Evolutionary conservation across 2,797 vertebrate genomes (phyloP).

Genomic region (Gymnodraco acuticeps): DNA sequence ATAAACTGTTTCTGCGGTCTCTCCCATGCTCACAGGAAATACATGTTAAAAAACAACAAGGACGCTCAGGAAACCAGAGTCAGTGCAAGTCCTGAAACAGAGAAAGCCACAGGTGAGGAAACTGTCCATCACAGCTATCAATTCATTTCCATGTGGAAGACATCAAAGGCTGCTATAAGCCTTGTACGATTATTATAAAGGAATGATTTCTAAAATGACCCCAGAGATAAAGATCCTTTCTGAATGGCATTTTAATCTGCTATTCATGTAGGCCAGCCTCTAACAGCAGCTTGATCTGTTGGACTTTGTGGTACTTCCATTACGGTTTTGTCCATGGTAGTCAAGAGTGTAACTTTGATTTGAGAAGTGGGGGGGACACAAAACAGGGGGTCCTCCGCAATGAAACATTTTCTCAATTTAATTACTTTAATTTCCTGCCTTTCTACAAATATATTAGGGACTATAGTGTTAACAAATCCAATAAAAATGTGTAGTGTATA

Average conservation of each 20-base stretch:
- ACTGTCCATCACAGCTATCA: not conserved
- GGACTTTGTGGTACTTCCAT: not conserved
- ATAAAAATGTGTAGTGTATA: too few species aligned
- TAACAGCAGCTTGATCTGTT: not conserved
- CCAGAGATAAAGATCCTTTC: not conserved
- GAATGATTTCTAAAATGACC: not conserved
- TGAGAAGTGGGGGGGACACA: too few species aligned
- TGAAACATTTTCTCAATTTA: too few species aligned
- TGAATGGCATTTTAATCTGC: not conserved
- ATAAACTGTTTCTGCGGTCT: constrained; percentile 60
- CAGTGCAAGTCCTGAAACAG: not conserved
- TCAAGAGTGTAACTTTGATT: too few species aligned
- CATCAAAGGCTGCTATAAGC: not conserved
- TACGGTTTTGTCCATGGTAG: not conserved
- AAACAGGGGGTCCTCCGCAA: too few species aligned
- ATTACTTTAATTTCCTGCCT: too few species aligned
- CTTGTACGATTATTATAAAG: not conserved
- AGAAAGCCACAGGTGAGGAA: not conserved
- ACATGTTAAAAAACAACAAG: constrained; percentile 38
- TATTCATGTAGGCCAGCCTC: not conserved
- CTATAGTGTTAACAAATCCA: too few species aligned
- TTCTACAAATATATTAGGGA: too few species aligned
- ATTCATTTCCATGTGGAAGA: not conserved
- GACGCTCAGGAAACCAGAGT: not conserved
- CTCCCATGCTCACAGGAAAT: constrained; percentile 47